phyloP scores from a whole-genome alignment of 2,113 vertebrate genomes.

The Mustela nigripes region DNA sequence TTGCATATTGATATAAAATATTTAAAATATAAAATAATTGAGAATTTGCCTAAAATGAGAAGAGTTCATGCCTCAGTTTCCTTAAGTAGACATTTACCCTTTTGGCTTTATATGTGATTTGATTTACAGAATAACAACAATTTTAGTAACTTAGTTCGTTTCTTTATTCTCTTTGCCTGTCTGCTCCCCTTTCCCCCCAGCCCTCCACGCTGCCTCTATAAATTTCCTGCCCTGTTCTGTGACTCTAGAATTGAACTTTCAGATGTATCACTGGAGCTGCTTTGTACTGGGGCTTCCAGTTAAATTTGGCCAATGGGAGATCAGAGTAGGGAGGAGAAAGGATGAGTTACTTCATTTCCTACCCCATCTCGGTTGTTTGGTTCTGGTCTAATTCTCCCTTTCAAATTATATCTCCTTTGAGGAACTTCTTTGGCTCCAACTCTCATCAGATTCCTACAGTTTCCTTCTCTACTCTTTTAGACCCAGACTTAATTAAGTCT shows the following conservation, averaged over 20 bases:
- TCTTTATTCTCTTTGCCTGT: background rate
- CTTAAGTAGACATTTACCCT: background rate
- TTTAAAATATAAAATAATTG: background rate
- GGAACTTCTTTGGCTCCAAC: background rate
- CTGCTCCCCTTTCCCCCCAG: rapidly evolving
- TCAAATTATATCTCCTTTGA: background rate
- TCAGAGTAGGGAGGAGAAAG: background rate
- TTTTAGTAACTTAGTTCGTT: background rate
- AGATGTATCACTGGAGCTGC: background rate
- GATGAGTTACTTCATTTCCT: background rate
- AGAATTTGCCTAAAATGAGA: background rate
- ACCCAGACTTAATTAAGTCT: constrained; percentile 70
- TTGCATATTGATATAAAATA: constrained; percentile 5
- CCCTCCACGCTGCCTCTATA: rapidly evolving
- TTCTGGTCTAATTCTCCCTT: background rate
- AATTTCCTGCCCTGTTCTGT: background rate
- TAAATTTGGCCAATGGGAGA: background rate
- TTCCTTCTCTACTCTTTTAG: background rate
- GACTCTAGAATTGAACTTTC: background rate
- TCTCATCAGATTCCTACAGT: background rate
- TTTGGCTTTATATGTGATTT: background rate
- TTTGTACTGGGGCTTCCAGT: background rate
- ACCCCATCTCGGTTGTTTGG: background rate
- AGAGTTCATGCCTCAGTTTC: background rate
- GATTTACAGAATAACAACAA: background rate